Percentiles rank a stretch among this genome's conserved stretches.
Conservation (phyloP, 1,140 invertebrate species). For the Ditylenchus dipsaci region DNA sequence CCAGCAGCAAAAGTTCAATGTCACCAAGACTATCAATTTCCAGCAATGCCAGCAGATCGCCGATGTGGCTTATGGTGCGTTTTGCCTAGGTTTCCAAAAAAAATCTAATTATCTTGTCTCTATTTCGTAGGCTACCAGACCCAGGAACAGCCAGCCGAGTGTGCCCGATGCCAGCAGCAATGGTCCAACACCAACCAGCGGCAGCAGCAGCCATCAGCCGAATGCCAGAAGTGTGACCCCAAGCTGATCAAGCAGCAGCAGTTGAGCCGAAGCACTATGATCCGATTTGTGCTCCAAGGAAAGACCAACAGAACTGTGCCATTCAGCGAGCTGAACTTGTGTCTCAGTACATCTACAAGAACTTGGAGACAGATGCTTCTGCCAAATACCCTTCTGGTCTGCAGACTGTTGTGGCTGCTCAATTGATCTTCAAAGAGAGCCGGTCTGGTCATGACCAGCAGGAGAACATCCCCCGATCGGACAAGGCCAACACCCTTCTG, state of each 20-base stretch:
- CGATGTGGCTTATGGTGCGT: conserved; percentile 21
- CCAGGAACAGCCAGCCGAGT: background rate
- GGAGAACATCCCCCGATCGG: background rate
- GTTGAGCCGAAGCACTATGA: background rate
- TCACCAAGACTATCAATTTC: conserved; percentile 54
- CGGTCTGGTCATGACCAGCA: background rate
- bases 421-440: background rate
- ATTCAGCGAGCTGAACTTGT: background rate
- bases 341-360: conserved; percentile 1
- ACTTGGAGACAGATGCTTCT: background rate
- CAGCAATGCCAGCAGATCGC: conserved; percentile 43
- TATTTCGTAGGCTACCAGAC: background rate
- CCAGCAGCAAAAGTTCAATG: conserved; percentile 30
- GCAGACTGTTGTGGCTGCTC: conserved; percentile 3
- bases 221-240: background rate
- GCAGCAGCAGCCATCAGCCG: background rate
- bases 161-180: background rate
- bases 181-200: background rate
- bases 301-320: background rate
- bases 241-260: background rate
- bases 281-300: background rate
- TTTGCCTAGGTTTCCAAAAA: too few relatives aligned
- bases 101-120: too few relatives aligned
- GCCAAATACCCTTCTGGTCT: background rate
- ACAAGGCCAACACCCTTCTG: conserved; percentile 21